phyloP scores from a whole-genome alignment of 1,140 invertebrate genomes.

The Leucophenga varia region DNA sequence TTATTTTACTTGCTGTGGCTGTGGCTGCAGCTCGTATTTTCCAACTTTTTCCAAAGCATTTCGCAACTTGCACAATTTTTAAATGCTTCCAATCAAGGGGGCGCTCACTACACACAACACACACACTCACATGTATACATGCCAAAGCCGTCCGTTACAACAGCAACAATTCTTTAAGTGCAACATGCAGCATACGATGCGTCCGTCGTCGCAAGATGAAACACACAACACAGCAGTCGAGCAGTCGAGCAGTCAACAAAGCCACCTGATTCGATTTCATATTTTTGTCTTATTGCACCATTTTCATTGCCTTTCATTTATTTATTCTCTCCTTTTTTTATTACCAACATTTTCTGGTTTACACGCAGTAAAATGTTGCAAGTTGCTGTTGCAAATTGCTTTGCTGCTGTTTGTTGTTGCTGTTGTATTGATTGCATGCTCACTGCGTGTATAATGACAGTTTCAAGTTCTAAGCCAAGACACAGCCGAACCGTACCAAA shows the following conservation, averaged over 20 bases:
- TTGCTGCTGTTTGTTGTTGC: slow-evolving; percentile 16
- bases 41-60: slow-evolving; percentile 17
- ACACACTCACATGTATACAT: slow-evolving; percentile 18
- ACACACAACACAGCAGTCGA: too few species aligned
- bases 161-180: too few species aligned
- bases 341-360: too few species aligned
- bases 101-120: too few species aligned
- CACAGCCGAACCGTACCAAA: too few species aligned
- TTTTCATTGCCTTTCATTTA: slow-evolving; percentile 48
- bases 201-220: too few species aligned
- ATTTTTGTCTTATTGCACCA: slow-evolving; percentile 46
- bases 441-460: slow-evolving; percentile 50
- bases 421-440: slow-evolving; percentile 46
- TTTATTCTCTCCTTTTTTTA: slow-evolving; percentile 46
- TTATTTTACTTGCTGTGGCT: slow-evolving; percentile 23
- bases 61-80: slow-evolving; percentile 26
- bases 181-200: too few species aligned
- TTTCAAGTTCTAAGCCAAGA: slow-evolving; percentile 54
- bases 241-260: too few species aligned
- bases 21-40: slow-evolving; percentile 2
- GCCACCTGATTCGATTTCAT: slow-evolving; percentile 50
- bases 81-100: slow-evolving; percentile 47
- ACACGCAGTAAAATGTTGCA: slow-evolving; percentile 19
- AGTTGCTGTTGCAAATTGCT: slow-evolving; percentile 1
- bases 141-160: too few species aligned